Evolutionary conservation across 2,797 vertebrate species (phyloP).

Genomic region (Pseudochaenichthys georgianus): DNA sequence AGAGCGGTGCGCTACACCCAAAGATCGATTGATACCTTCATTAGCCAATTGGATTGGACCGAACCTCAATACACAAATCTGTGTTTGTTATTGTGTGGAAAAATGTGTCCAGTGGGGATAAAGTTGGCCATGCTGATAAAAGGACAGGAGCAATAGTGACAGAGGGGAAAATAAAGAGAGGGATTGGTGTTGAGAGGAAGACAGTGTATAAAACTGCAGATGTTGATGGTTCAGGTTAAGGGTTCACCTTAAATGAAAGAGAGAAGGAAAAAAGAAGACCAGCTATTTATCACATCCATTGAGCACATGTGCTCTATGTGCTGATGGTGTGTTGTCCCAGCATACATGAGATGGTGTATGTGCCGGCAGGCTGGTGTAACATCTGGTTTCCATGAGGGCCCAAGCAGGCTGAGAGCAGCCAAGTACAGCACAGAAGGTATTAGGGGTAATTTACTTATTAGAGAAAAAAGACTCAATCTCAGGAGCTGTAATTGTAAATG

Average conservation of each 20-base stretch:
- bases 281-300: slow-evolving; percentile 45
- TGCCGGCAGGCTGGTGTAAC: slow-evolving; percentile 74
- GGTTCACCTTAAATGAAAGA: slow-evolving; percentile 41
- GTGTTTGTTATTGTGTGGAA: slow-evolving; percentile 82
- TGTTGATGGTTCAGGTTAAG: slow-evolving; percentile 24
- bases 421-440: slow-evolving; percentile 94
- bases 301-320: slow-evolving; percentile 51
- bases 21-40: slow-evolving; percentile 80
- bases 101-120: slow-evolving; percentile 75
- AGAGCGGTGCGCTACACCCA: slow-evolving; percentile 47
- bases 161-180: slow-evolving; percentile 66
- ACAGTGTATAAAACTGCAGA: slow-evolving; percentile 47
- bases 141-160: slow-evolving; percentile 58
- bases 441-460: slow-evolving; percentile 97
- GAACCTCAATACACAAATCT: slow-evolving; percentile 65
- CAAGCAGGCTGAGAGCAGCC: slow-evolving; percentile 90
- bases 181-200: slow-evolving; percentile 44
- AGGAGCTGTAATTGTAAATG: slow-evolving; percentile 90
- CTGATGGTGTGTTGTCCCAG: slow-evolving; percentile 46
- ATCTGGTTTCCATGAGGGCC: slow-evolving; percentile 93
- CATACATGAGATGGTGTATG: slow-evolving; percentile 53
- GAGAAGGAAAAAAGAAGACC: slow-evolving; percentile 39
- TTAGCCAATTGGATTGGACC: slow-evolving; percentile 71
- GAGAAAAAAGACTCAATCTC: slow-evolving; percentile 89
- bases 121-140: slow-evolving; percentile 65